These are phyloP conservation scores for Ommatoiulus sabulosus DNA, from an alignment of 2,888 invertebrate species.

Conservation along the genomic window DNA sequence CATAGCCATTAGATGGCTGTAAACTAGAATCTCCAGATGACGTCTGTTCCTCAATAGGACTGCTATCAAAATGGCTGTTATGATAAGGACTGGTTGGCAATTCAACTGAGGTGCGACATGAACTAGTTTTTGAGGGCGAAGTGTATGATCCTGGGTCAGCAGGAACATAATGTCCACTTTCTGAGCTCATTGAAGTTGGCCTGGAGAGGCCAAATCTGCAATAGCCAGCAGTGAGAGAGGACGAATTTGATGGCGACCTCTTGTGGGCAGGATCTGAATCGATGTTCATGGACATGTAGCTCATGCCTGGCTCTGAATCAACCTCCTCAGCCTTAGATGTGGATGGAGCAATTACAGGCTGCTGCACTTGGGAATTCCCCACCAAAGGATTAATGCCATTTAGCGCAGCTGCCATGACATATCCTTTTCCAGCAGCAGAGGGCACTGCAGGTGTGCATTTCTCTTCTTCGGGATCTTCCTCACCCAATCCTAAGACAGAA, in stretches of 20 bases:
- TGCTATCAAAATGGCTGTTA: not conserved
- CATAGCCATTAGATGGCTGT: conserved; percentile 45
- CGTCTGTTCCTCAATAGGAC: conserved; percentile 32
- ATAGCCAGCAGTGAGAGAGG: conserved; percentile 53
- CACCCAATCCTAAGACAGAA: conserved; percentile 49
- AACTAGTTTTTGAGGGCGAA: conserved; percentile 47
- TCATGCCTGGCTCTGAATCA: not conserved
- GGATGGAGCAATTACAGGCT: not conserved
- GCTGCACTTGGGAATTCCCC: not conserved
- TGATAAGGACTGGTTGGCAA: conserved; percentile 44
- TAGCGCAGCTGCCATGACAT: conserved; percentile 51
- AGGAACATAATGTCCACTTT: conserved; percentile 49
- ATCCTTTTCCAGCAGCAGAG: conserved; percentile 23
- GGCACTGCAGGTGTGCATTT: not conserved
- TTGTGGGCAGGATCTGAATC: conserved; percentile 42
- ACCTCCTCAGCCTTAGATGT: not conserved
- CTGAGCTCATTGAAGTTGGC: conserved; percentile 53
- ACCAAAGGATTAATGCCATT: not conserved
- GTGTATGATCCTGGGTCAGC: conserved; percentile 27
- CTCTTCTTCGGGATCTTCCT: not conserved
- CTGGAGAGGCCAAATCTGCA: conserved; percentile 51
- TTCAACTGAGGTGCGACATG: conserved; percentile 4
- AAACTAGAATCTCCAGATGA: not conserved
- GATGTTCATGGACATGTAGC: not conserved
- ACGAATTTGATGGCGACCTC: conserved; percentile 54